A percentile compares a stretch with the other conserved stretches of the same genome.
Conservation (phyloP, 2,888 invertebrate genomes). For the Athalia circularis region DNA sequence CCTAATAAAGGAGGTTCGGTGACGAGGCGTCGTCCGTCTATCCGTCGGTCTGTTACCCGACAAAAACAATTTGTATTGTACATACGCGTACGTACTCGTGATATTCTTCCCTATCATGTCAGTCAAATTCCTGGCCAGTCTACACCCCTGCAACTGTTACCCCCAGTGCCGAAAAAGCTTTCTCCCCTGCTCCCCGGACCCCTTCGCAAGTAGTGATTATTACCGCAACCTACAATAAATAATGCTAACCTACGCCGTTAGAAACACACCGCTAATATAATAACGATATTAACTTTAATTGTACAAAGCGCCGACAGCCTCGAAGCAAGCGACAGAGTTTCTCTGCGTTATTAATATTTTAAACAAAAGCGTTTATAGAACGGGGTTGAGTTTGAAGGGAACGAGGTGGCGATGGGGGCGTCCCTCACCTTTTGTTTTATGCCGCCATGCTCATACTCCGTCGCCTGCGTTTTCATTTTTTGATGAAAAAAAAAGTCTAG, state of each 20-base stretch:
- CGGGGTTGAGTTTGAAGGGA: slow-evolving; percentile 9
- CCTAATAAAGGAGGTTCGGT: slow-evolving; percentile 58
- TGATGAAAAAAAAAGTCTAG: slow-evolving; percentile 4
- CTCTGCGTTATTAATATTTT: slow-evolving; percentile 65
- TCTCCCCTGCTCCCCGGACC: slow-evolving; percentile 11
- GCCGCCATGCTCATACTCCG: slow-evolving; percentile 36
- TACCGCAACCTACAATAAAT: slow-evolving; percentile 53
- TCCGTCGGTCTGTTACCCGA: slow-evolving; percentile 10
- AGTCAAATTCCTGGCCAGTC: slow-evolving; percentile 39
- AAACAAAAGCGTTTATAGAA: slow-evolving; percentile 59
- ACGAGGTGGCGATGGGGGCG: slow-evolving; percentile 19
- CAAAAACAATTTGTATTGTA: slow-evolving; percentile 39
- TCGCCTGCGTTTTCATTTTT: slow-evolving; percentile 37
- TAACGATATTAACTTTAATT: slow-evolving; percentile 66
- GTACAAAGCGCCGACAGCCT: slow-evolving; percentile 59
- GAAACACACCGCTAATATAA: slow-evolving; percentile 55
- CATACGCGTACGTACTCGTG: neutral
- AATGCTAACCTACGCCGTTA: slow-evolving; percentile 52
- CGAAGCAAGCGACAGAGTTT: slow-evolving; percentile 54
- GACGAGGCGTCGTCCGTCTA: slow-evolving; percentile 54
- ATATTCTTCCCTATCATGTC: slow-evolving; percentile 39
- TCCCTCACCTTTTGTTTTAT: slow-evolving; percentile 39
- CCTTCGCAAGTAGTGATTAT: slow-evolving; percentile 20
- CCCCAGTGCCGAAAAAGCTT: neutral
- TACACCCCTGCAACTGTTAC: slow-evolving; percentile 17